A percentile compares a stretch with the other conserved stretches of the same genome.
phyloP scores from a whole-genome alignment of 2,888 invertebrate genomes.

The Aradus depressus region DNA sequence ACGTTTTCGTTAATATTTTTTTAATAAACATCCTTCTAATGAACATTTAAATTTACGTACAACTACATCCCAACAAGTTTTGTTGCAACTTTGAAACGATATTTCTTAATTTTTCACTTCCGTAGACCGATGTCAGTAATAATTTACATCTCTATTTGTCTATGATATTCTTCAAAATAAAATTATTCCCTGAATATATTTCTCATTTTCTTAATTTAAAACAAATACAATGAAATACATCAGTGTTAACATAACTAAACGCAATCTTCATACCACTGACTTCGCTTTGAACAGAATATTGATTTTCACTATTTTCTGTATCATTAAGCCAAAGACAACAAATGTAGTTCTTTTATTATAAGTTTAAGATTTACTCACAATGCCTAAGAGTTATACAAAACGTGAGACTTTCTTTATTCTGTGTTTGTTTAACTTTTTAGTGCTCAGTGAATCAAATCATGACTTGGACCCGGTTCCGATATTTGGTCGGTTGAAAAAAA shows the following conservation, averaged over 20 bases:
- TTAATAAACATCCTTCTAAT: neutral
- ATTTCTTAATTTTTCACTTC: neutral
- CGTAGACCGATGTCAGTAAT: neutral
- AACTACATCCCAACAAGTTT: neutral
- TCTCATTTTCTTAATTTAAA: too few species aligned
- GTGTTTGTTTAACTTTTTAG: constrained; percentile 6
- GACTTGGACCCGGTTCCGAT: too few species aligned
- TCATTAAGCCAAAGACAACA: constrained; percentile 4
- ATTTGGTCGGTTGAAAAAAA: too few species aligned
- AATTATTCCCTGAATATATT: too few species aligned
- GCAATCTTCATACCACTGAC: too few species aligned
- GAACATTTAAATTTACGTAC: neutral
- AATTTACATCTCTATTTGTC: neutral
- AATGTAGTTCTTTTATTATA: constrained; percentile 9
- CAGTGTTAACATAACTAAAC: too few species aligned
- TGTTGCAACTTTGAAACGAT: neutral
- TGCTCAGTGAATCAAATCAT: constrained; percentile 10
- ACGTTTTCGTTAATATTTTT: neutral
- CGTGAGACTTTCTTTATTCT: constrained; percentile 5
- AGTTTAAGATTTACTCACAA: constrained; percentile 5
- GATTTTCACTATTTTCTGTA: constrained; percentile 11
- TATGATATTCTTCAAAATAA: too few species aligned
- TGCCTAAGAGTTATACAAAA: constrained; percentile 8
- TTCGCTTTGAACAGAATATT: constrained; percentile 5
- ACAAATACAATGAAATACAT: too few species aligned